Evolutionary conservation across 1,140 invertebrate species (phyloP).

Genomic region (Caenorhabditis remanei): DNA sequence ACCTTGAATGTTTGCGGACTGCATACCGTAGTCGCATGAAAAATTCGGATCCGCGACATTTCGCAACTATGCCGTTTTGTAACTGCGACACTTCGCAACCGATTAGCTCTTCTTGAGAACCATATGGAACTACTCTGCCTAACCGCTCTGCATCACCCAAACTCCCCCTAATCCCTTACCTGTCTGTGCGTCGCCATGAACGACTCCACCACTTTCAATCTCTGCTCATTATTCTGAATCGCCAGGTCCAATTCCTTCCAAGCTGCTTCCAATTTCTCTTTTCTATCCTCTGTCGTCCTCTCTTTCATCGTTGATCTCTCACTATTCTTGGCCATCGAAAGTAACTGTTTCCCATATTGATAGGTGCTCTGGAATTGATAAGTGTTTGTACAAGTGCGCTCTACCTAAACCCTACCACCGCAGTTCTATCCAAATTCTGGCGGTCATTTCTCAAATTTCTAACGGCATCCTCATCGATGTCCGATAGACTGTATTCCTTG

Average conservation of each 20-base stretch:
- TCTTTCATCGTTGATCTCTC: slow-evolving; percentile 37
- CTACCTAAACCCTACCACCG: slow-evolving; percentile 68
- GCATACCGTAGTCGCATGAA: too few relatives aligned
- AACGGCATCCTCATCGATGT: slow-evolving; percentile 57
- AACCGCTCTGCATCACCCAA: too few relatives aligned
- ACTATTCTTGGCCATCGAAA: slow-evolving; percentile 27
- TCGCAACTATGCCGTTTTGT: too few relatives aligned
- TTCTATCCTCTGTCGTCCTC: slow-evolving; percentile 10
- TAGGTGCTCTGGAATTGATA: slow-evolving; percentile 78
- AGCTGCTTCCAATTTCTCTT: slow-evolving; percentile 60
- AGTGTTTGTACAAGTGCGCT: background rate
- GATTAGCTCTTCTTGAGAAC: too few relatives aligned
- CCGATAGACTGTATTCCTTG: slow-evolving; percentile 60
- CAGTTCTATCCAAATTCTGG: slow-evolving; percentile 78
- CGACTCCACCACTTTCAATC: slow-evolving; percentile 59
- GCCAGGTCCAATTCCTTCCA: slow-evolving; percentile 56
- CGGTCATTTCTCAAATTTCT: slow-evolving; percentile 78
- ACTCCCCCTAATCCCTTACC: background rate
- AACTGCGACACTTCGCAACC: too few relatives aligned
- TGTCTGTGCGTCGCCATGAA: slow-evolving; percentile 58
- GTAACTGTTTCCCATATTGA: slow-evolving; percentile 79
- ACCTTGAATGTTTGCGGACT: too few relatives aligned
- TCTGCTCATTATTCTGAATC: slow-evolving; percentile 59
- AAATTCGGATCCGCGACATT: too few relatives aligned
- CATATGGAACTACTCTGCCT: too few relatives aligned